A percentile compares a stretch with the other conserved stretches of the same genome.
Conservation (phyloP, 2,113 vertebrate genomes). For the Tamias sibiricus region DNA sequence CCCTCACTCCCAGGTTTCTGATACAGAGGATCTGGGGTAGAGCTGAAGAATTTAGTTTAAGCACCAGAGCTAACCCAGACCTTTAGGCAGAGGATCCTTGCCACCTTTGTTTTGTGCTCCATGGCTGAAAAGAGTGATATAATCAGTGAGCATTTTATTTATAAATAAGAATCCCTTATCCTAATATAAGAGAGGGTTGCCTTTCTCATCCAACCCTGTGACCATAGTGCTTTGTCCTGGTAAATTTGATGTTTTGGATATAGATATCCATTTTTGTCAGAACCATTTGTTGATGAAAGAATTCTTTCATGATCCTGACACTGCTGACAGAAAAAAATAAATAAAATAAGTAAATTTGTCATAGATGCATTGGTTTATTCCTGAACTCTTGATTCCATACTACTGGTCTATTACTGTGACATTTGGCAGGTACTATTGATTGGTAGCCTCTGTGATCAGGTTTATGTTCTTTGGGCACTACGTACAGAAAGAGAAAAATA, state of each 20-base stretch:
- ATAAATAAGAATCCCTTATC: neutral
- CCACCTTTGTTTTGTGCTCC: neutral
- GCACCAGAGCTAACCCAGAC: neutral
- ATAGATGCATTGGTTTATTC: neutral
- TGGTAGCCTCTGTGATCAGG: neutral
- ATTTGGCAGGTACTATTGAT: neutral
- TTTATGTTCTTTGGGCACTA: too few relatives aligned
- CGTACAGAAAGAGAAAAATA: neutral
- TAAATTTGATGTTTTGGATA: neutral
- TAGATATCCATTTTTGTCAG: neutral
- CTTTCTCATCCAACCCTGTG: neutral
- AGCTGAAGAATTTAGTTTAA: neutral
- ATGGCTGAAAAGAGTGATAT: neutral
- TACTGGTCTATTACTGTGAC: neutral
- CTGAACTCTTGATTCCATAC: neutral
- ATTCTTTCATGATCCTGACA: neutral
- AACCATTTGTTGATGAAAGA: neutral
- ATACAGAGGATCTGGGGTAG: neutral
- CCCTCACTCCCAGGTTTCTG: neutral
- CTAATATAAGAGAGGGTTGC: too few relatives aligned
- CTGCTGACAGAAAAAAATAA: neutral
- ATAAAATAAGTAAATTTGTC: neutral
- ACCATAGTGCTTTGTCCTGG: neutral
- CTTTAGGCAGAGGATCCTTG: neutral
- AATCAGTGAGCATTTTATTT: neutral